Percentiles rank a stretch among this genome's conserved stretches.
Evolutionary conservation across 2,797 vertebrate genomes (phyloP).

Genomic region (Enteromius paludinosus): DNA sequence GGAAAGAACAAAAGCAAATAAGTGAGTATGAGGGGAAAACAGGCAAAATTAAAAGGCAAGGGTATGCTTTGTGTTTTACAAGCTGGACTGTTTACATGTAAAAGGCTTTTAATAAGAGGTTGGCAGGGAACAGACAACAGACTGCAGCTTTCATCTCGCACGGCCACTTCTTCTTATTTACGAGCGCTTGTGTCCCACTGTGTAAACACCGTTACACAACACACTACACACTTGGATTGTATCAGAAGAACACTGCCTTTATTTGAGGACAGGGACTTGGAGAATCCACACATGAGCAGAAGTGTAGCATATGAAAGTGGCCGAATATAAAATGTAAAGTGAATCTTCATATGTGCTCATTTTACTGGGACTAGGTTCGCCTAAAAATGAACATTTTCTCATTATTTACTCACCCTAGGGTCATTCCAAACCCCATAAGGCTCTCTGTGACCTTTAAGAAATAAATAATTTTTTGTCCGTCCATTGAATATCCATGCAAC

Average conservation of each 20-base stretch:
- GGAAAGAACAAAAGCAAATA: constrained; percentile 50
- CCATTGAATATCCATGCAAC: background rate
- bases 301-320: background rate
- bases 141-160: constrained; percentile 79
- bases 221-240: background rate
- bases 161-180: constrained; percentile 75
- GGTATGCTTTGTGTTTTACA: constrained; percentile 72
- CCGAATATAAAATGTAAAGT: background rate
- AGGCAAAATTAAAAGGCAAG: constrained; percentile 57
- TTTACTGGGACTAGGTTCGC: background rate
- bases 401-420: background rate
- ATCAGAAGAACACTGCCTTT: background rate
- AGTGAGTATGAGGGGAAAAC: constrained; percentile 51
- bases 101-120: constrained; percentile 79
- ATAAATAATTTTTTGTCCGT: background rate
- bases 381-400: background rate
- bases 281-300: background rate
- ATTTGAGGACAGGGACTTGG: background rate
- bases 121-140: constrained; percentile 65
- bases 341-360: background rate
- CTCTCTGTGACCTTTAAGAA: background rate
- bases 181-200: constrained; percentile 68
- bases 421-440: background rate
- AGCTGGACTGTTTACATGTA: constrained; percentile 76
- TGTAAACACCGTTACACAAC: constrained; percentile 58